Conservation (phyloP, 1,140 invertebrate genomes). For the Drosophila bipectinata region DNA sequence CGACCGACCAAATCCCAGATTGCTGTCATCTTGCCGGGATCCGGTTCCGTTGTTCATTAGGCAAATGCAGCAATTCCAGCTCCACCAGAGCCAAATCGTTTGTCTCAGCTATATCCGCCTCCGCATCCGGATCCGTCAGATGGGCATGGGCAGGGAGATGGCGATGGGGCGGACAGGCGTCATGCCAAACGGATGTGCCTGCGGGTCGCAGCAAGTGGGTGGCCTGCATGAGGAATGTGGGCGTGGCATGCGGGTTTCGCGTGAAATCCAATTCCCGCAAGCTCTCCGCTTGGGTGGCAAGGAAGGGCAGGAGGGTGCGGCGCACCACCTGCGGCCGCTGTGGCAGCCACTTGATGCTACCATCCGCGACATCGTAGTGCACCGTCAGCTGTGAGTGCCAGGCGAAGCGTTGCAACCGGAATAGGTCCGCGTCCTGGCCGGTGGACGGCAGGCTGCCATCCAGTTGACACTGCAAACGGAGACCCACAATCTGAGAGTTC, state of each 20-base stretch:
- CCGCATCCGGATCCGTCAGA: conserved; percentile 2
- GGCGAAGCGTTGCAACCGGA: conserved; percentile 52
- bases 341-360: conserved; percentile 72
- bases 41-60: conserved; percentile 53
- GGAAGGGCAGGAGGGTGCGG: conserved; percentile 50
- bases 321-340: conserved; percentile 61
- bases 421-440: conserved; percentile 5
- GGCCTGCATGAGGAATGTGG: conserved; percentile 56
- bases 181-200: conserved; percentile 49
- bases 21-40: conserved; percentile 27
- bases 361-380: conserved; percentile 61
- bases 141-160: neutral
- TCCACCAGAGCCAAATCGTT: conserved; percentile 71
- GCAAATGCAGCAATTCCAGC: conserved; percentile 59
- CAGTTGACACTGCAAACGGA: conserved; percentile 67
- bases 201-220: conserved; percentile 30
- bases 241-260: conserved; percentile 68
- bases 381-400: conserved; percentile 69
- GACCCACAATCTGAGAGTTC: conserved; percentile 58
- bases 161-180: conserved; percentile 25
- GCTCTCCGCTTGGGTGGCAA: conserved; percentile 51
- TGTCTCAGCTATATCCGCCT: conserved; percentile 42
- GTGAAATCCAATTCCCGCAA: conserved; percentile 72
- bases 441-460: conserved; percentile 49
- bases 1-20: conserved; percentile 13